Evolutionary conservation across 2,888 invertebrate genomes (phyloP).

Genomic region (Cephus runcator): DNA sequence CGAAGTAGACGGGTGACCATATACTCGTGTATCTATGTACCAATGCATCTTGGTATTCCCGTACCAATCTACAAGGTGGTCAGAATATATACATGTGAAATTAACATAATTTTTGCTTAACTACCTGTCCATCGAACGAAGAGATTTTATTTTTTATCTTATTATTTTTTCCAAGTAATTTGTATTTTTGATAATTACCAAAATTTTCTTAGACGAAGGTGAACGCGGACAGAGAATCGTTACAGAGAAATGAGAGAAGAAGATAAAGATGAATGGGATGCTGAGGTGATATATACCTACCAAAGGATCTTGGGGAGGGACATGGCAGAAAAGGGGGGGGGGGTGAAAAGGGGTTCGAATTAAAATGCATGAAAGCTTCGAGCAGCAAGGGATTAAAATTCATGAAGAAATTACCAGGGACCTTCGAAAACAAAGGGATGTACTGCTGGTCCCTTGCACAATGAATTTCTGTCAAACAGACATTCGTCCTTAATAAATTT

Average conservation of each 20-base stretch:
- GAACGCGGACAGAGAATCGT: neutral
- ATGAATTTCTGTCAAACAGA: neutral
- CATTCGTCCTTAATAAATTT: neutral
- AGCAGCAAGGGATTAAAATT: slow-evolving; percentile 49
- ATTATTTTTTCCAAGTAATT: neutral
- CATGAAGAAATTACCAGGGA: slow-evolving; percentile 48
- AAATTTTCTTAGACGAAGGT: neutral
- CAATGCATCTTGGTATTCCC: neutral
- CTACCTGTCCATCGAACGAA: no score
- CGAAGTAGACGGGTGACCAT: neutral
- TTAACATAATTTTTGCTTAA: no score
- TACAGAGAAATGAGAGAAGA: neutral
- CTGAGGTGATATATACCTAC: neutral
- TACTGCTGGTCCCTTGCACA: neutral
- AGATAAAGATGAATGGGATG: neutral
- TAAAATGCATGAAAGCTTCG: slow-evolving; percentile 48
- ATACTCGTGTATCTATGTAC: neutral
- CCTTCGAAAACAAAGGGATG: slow-evolving; percentile 44
- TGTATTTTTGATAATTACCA: neutral
- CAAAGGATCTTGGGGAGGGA: slow-evolving; percentile 4
- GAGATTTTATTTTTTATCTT: no score
- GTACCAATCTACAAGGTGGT: neutral
- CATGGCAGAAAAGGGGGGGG: slow-evolving; percentile 9
- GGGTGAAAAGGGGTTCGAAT: slow-evolving; percentile 25
- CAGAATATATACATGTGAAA: neutral